Conservation (phyloP, 2,888 invertebrate genomes). For the Eucera pruinosa region DNA sequence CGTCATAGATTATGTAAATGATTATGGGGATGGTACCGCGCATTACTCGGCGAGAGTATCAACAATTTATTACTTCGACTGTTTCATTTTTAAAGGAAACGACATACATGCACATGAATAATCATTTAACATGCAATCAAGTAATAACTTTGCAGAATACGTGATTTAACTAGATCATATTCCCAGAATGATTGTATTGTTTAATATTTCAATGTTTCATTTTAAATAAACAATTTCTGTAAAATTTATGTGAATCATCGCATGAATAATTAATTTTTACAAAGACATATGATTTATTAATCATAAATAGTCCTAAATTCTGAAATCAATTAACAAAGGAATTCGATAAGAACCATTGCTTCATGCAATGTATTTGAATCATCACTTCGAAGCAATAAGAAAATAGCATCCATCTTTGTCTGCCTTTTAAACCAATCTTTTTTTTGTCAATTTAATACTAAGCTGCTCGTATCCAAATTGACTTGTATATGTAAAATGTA, state of each 20-base stretch:
- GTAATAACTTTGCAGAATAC: neutral
- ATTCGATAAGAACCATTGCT: conserved; percentile 29
- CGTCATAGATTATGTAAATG: conserved; percentile 36
- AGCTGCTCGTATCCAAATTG: neutral
- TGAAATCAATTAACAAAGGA: conserved; percentile 20
- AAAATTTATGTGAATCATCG: neutral
- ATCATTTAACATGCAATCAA: neutral
- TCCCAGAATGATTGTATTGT: neutral
- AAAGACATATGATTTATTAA: neutral
- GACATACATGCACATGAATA: neutral
- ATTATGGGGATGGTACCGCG: conserved; percentile 17
- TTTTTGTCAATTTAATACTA: neutral
- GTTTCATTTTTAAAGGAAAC: neutral
- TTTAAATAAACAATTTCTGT: neutral
- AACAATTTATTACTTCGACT: neutral
- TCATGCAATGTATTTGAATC: conserved; percentile 21
- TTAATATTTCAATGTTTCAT: neutral
- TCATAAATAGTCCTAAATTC: conserved; percentile 15
- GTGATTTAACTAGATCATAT: neutral
- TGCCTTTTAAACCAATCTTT: neutral
- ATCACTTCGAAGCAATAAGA: conserved; percentile 12
- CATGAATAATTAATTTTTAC: conserved; percentile 10
- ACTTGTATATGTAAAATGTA: neutral
- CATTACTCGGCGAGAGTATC: neutral
- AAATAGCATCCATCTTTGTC: neutral